Base-by-base conservation (phyloP, 2,113 vertebrate genomes). In the Chitala chitala region DNA sequence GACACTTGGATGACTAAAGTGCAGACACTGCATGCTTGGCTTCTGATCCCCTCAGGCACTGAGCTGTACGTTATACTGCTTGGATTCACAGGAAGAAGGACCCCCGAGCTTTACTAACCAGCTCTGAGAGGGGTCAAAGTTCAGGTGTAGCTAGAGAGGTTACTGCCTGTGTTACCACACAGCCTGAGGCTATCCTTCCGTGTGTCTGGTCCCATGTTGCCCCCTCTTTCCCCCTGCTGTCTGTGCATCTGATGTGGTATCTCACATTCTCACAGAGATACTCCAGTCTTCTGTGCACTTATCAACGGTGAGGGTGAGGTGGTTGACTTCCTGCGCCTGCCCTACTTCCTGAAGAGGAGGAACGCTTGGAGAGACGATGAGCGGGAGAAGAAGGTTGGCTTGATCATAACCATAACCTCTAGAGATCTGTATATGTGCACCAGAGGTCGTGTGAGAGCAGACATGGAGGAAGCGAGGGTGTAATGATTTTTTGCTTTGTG, bases 281-380 rank as follows among this genome's bases (percentile, higher is more conserved):
- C 96, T n/a, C 97, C 97, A 0, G 96, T 96, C 69, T 99, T 99
- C 81, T 99, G 96, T 0, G 93, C 96, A 72, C 87, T 99, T 10
- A 93, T 98, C 72, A 99, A 94, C 0, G 97, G 96, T 15, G 97
- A 99, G 75, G 97, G 97, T 26, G 97, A 99, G 80, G 97, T 98
- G 71, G 94, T 94, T 24, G 97, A 99, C 80, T 99, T 99, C 82
- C 90, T 99, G 54, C 92, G 97, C 5, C 80, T 99, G 77, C 97
- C 97, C 0, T 90, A 99, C 85, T 99, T 99, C 87, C 94, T 96
- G 56, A 98, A 96, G 82, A 90, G 96, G 71, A 93, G 95, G 78
- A 98, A 98, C 2, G 96, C 97, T 9, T 98, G 95, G 87, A 92
- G 92, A 80, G 97, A 99, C 70, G 96, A 98, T 4, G 96, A 98